Conservation (phyloP, 1,140 invertebrate species). For the Meteorus sp. region DNA sequence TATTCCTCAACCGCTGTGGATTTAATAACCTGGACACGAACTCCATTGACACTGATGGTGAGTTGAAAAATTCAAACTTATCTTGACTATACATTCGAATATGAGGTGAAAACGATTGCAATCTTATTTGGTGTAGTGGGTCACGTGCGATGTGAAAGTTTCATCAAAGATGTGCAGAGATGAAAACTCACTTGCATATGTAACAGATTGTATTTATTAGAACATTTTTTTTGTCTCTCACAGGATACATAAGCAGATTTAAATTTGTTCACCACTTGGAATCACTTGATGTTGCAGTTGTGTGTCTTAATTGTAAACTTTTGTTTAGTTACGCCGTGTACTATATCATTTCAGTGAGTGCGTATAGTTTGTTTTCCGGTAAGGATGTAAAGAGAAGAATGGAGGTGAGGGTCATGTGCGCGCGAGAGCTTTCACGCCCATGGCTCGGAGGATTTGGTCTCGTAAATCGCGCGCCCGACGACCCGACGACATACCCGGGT, state of each 20-base stretch:
- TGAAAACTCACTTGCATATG: too few species aligned
- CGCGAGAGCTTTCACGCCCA: conserved; percentile 1
- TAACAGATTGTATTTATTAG: too few species aligned
- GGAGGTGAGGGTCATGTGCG: neutral
- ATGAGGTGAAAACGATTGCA: neutral
- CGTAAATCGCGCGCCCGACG: conserved; percentile 36
- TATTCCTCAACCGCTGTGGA: conserved; percentile 62
- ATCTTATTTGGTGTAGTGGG: neutral
- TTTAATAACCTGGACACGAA: conserved; percentile 53
- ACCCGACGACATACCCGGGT: conserved; percentile 27
- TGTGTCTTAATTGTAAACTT: too few species aligned
- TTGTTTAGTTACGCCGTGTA: too few species aligned
- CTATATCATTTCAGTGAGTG: neutral
- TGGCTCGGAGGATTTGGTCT: conserved; percentile 9
- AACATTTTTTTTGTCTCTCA: too few species aligned
- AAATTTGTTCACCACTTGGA: too few species aligned
- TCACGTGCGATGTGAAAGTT: too few species aligned
- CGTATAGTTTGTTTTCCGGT: neutral
- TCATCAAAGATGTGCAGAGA: too few species aligned
- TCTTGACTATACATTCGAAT: conserved; percentile 2
- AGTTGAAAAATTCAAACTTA: conserved; percentile 30
- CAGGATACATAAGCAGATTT: too few species aligned
- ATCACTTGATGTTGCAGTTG: too few species aligned
- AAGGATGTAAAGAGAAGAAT: too few species aligned
- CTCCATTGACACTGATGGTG: conserved; percentile 48